Percentiles rank a stretch among this genome's conserved stretches.
phyloP scores from a whole-genome alignment of 2,888 invertebrate genomes.

The Ophion slaviceki region DNA sequence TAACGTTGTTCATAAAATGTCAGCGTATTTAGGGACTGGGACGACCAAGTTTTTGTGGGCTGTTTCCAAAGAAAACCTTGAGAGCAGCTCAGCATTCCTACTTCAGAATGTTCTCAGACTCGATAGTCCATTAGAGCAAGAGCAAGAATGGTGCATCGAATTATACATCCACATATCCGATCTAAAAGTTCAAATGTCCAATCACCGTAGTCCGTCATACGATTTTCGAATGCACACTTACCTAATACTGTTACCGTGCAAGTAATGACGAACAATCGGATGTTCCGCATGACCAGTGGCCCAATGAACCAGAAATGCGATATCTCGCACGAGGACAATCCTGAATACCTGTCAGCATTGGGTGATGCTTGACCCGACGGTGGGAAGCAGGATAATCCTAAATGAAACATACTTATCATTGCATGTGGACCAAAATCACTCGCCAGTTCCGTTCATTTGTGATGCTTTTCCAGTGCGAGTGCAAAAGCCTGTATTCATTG shows the following conservation, averaged over 20 bases:
- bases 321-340: conserved; percentile 8
- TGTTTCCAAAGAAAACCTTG: too few species aligned
- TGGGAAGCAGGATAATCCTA: background rate
- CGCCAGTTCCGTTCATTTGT: background rate
- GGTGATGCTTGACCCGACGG: conserved; percentile 1
- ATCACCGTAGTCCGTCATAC: background rate
- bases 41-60: too few species aligned
- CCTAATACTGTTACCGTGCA: conserved; percentile 8
- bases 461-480: background rate
- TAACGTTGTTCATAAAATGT: too few species aligned
- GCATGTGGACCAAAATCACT: background rate
- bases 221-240: conserved; percentile 3
- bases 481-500: background rate
- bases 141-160: background rate
- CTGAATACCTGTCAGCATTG: background rate
- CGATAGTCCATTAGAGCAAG: too few species aligned
- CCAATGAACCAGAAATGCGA: conserved; percentile 18
- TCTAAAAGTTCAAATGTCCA: background rate
- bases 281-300: background rate
- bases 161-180: background rate
- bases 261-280: conserved; percentile 1
- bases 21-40: too few species aligned
- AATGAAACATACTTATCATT: background rate
- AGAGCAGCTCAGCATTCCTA: too few species aligned
- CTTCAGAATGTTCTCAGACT: too few species aligned